phyloP scores from a whole-genome alignment of 2,797 vertebrate species.

The Alauda arvensis region DNA sequence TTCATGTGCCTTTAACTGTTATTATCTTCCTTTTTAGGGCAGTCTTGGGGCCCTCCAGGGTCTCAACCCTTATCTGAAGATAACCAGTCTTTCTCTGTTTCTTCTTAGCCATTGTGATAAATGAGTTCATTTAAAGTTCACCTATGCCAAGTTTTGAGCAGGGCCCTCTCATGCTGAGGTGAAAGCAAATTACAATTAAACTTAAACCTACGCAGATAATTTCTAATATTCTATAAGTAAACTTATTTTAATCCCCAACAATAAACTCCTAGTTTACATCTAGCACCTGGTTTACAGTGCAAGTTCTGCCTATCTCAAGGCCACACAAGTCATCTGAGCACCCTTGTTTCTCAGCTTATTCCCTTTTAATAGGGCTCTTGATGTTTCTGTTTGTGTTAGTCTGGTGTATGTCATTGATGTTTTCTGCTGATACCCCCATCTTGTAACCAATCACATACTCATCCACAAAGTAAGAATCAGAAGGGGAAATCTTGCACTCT shows the following conservation, averaged over 20 bases:
- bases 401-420: not conserved
- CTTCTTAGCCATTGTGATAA: not conserved
- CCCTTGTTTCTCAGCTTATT: not conserved
- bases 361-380: not conserved
- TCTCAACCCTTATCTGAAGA: not conserved
- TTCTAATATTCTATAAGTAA: not conserved
- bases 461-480: not conserved
- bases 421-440: not conserved
- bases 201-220: not conserved
- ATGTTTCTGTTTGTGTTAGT: not conserved
- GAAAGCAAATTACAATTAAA: not conserved
- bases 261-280: not conserved
- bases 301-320: not conserved
- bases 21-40: not conserved
- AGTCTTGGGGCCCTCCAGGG: not conserved
- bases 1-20: not conserved
- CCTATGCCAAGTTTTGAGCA: not conserved
- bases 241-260: not conserved
- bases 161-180: not conserved
- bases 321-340: not conserved
- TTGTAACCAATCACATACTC: not conserved
- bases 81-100: not conserved
- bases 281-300: not conserved
- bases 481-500: not conserved
- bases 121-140: not conserved